A percentile compares a stretch with the other conserved stretches of the same genome.
Conservation (phyloP, 2,113 vertebrate genomes). For the Cyprinodon brontotheroides region DNA sequence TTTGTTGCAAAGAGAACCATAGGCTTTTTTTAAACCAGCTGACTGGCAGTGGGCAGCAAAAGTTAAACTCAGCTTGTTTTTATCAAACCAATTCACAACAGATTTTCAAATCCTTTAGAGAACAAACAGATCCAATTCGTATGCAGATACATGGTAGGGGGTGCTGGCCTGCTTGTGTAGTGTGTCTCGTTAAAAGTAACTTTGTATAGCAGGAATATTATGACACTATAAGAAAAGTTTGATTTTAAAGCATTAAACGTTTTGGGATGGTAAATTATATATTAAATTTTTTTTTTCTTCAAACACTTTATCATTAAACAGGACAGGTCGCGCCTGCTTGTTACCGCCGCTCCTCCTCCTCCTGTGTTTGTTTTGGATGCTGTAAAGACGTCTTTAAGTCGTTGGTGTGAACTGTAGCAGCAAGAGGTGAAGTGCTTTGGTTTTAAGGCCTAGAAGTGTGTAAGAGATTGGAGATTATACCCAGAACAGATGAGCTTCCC, state of each 20-base stretch:
- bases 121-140: neutral
- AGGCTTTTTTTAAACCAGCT: neutral
- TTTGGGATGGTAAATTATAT: constrained; percentile 19
- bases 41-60: neutral
- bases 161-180: neutral
- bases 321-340: constrained; percentile 57
- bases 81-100: neutral
- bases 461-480: no score
- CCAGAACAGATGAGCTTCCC: constrained; percentile 36
- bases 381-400: constrained; percentile 67
- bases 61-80: neutral
- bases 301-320: constrained; percentile 57
- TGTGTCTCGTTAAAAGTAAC: neutral
- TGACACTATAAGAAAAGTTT: no score
- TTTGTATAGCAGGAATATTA: neutral
- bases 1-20: neutral
- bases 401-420: constrained; percentile 62
- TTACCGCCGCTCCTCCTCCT: constrained; percentile 45
- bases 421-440: constrained; percentile 60
- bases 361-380: constrained; percentile 57
- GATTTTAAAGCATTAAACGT: neutral
- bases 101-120: neutral
- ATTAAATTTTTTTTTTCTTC: constrained; percentile 39
- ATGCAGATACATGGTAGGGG: neutral
- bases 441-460: constrained; percentile 47